phyloP scores from a whole-genome alignment of 2,888 invertebrate genomes.

The Campoplex capitator region DNA sequence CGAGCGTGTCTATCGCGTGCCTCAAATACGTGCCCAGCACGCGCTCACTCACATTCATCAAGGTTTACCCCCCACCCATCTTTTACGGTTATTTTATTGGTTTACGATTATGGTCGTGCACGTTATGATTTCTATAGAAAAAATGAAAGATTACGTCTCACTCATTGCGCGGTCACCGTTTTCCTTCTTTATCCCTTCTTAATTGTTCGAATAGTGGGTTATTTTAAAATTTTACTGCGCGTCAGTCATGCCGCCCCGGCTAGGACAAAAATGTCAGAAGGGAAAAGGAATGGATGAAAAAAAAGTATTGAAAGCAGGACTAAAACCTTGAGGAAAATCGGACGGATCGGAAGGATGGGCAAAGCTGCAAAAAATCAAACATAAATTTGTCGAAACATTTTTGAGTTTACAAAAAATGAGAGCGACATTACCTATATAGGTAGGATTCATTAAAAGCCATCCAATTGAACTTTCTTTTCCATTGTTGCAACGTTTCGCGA shows the following conservation, averaged over 20 bases:
- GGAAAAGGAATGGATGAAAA: constrained; percentile 10
- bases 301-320: constrained; percentile 19
- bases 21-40: constrained; percentile 54
- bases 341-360: constrained; percentile 29
- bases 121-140: constrained; percentile 55
- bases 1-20: constrained; percentile 72
- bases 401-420: neutral
- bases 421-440: constrained; percentile 3
- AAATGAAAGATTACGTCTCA: constrained; percentile 6
- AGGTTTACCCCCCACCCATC: constrained; percentile 10
- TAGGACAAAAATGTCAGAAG: constrained; percentile 16
- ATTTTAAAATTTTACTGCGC: constrained; percentile 48
- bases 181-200: neutral
- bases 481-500: neutral
- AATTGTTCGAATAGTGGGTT: neutral
- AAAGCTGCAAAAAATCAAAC: constrained; percentile 25
- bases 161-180: constrained; percentile 27
- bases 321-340: constrained; percentile 45
- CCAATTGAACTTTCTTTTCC: constrained; percentile 21
- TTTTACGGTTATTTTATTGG: constrained; percentile 74
- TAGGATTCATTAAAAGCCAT: constrained; percentile 11
- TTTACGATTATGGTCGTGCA: constrained; percentile 77
- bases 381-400: constrained; percentile 23
- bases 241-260: neutral
- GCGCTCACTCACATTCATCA: constrained; percentile 41